Conservation (phyloP, 2,888 invertebrate genomes). For the Cerastoderma edule region DNA sequence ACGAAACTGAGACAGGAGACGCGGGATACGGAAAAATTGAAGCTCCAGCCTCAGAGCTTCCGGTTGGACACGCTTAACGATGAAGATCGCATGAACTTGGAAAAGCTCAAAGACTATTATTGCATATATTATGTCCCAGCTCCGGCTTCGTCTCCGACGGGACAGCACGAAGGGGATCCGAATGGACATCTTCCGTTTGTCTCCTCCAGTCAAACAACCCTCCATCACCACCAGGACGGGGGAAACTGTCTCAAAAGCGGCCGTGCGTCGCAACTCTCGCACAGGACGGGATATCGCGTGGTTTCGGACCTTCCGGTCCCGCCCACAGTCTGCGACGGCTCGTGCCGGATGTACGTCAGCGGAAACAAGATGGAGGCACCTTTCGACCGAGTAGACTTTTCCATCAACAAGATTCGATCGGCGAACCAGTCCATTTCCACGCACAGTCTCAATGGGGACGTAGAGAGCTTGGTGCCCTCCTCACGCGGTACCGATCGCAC, state of each 20-base stretch:
- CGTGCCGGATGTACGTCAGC: slow-evolving; percentile 52
- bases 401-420: slow-evolving; percentile 26
- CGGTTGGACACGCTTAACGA: slow-evolving; percentile 57
- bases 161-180: slow-evolving; percentile 32
- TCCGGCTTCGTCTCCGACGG: slow-evolving; percentile 50
- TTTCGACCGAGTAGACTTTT: slow-evolving; percentile 24
- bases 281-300: slow-evolving; percentile 27
- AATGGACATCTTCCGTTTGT: neutral
- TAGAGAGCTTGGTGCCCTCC: slow-evolving; percentile 26
- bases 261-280: neutral
- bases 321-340: slow-evolving; percentile 46
- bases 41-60: slow-evolving; percentile 59
- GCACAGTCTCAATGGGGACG: neutral
- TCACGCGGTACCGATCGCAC: slow-evolving; percentile 26
- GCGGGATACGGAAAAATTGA: slow-evolving; percentile 56
- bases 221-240: slow-evolving; percentile 34
- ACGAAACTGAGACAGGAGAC: slow-evolving; percentile 49
- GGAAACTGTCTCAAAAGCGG: slow-evolving; percentile 19
- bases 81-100: slow-evolving; percentile 62
- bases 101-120: slow-evolving; percentile 67
- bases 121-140: slow-evolving; percentile 70
- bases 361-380: slow-evolving; percentile 55
- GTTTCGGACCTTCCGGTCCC: slow-evolving; percentile 42
- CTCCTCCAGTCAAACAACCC: slow-evolving; percentile 2
- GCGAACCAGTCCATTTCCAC: neutral